Evolutionary conservation across 2,797 vertebrate genomes (phyloP).

Genomic region (Lemur catta): DNA sequence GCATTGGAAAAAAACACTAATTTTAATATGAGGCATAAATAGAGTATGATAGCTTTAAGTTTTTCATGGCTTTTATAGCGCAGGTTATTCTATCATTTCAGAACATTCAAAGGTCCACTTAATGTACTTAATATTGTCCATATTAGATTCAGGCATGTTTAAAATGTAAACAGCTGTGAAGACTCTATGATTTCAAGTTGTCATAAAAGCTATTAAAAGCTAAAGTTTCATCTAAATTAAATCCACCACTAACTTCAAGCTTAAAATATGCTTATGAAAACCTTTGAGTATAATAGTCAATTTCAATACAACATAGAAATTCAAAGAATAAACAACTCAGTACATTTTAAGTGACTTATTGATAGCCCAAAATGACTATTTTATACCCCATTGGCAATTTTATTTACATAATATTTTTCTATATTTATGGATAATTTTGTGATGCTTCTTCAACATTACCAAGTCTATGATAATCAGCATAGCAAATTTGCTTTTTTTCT

Average conservation of each 20-base stretch:
- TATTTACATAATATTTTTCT: constrained; percentile 55
- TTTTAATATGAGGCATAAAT: constrained; percentile 30
- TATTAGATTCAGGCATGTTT: constrained; percentile 40
- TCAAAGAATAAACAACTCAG: neutral
- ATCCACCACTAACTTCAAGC: constrained; percentile 39
- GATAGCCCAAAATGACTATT: constrained; percentile 33
- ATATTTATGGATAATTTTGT: constrained; percentile 54
- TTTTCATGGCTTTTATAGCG: neutral
- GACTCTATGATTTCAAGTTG: neutral
- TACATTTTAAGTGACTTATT: neutral
- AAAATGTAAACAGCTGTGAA: constrained; percentile 42
- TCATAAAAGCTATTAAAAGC: constrained; percentile 58
- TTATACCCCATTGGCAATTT: constrained; percentile 27
- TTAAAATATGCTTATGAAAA: constrained; percentile 31
- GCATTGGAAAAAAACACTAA: neutral
- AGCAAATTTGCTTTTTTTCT: constrained; percentile 4
- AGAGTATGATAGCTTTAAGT: neutral
- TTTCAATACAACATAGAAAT: constrained; percentile 19
- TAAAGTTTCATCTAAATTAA: constrained; percentile 70
- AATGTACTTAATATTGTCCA: constrained; percentile 28
- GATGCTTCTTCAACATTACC: constrained; percentile 62
- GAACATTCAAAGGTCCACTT: constrained; percentile 34
- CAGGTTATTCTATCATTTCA: neutral
- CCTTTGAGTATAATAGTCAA: constrained; percentile 10
- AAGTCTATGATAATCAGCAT: constrained; percentile 51